Percentiles rank a stretch among this genome's conserved stretches.
These are phyloP conservation scores for Calephelis virginiensis DNA, from an alignment of 1,140 invertebrate species.

Conservation along the genomic window DNA sequence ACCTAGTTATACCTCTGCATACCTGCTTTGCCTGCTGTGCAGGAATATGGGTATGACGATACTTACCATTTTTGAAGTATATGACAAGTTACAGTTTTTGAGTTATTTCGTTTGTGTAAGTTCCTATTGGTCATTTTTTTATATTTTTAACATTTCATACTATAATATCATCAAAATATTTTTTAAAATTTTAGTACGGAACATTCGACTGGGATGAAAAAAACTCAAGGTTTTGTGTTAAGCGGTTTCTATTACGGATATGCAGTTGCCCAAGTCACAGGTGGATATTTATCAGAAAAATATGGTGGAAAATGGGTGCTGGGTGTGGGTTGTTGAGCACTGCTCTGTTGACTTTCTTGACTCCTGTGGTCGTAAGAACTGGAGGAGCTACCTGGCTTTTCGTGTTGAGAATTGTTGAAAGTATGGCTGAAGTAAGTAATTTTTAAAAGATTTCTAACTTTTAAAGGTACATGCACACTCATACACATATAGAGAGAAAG, in stretches of 20 bases:
- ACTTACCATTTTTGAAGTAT: too few species aligned
- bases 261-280: constrained; percentile 81
- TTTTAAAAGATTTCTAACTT: too few species aligned
- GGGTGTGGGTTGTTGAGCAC: constrained; percentile 82
- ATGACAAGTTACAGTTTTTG: too few species aligned
- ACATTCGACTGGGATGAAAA: constrained; percentile 81
- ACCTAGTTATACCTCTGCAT: too few species aligned
- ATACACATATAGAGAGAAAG: too few species aligned
- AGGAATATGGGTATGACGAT: too few species aligned
- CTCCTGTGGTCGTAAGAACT: constrained; percentile 69
- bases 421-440: constrained; percentile 81
- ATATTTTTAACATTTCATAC: too few species aligned
- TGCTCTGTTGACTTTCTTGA: constrained; percentile 80
- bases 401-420: constrained; percentile 82
- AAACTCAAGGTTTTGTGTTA: constrained; percentile 80
- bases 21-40: too few species aligned
- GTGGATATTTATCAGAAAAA: constrained; percentile 80
- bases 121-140: too few species aligned
- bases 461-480: too few species aligned
- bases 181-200: constrained; percentile 50
- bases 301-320: constrained; percentile 82
- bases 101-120: too few species aligned
- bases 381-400: constrained; percentile 80
- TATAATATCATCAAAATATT: too few species aligned
- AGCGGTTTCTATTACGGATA: constrained; percentile 82